phyloP scores from a whole-genome alignment of 2,888 invertebrate species.

The Drosophila kambysellisi region DNA sequence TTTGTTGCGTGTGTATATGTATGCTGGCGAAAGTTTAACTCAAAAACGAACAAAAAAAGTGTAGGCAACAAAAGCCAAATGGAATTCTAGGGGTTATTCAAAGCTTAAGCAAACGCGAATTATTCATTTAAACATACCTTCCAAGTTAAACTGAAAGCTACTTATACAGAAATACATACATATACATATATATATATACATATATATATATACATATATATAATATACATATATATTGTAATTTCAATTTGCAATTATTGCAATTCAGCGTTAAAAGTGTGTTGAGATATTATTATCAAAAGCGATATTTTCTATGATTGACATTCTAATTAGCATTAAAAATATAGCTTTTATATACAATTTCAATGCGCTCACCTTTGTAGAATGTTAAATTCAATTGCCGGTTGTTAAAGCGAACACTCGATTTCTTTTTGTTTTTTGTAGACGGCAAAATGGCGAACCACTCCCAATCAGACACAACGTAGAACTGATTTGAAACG shows the following conservation, averaged over 20 bases:
- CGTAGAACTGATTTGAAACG: conserved; percentile 64
- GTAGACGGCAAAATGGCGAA: conserved; percentile 52
- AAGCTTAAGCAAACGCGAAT: conserved; percentile 43
- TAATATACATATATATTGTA: not conserved
- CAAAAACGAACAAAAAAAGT: conserved; percentile 25
- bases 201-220: not conserved
- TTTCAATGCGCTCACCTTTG: conserved; percentile 58
- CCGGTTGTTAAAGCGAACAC: conserved; percentile 46
- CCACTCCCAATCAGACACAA: conserved; percentile 65
- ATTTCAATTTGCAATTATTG: conserved; percentile 25
- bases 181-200: too few species aligned
- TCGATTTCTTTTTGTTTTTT: conserved; percentile 21
- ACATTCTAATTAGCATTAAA: not conserved
- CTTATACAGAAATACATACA: conserved; percentile 4
- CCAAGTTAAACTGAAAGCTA: conserved; percentile 8
- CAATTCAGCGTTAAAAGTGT: conserved; percentile 52
- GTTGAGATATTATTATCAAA: conserved; percentile 16
- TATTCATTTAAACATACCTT: conserved; percentile 54
- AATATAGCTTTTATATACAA: conserved; percentile 27
- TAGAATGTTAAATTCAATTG: conserved; percentile 44
- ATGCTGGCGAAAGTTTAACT: conserved; percentile 72
- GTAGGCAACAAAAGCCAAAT: conserved; percentile 32
- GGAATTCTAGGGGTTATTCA: conserved; percentile 41
- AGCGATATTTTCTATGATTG: not conserved
- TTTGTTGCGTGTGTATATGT: conserved; percentile 20